Evolutionary conservation across 64 coral and sea anemone species (phyloP), one percentile per base, ranked within the genome.

Genomic region (Montipora capricornis): DNA sequence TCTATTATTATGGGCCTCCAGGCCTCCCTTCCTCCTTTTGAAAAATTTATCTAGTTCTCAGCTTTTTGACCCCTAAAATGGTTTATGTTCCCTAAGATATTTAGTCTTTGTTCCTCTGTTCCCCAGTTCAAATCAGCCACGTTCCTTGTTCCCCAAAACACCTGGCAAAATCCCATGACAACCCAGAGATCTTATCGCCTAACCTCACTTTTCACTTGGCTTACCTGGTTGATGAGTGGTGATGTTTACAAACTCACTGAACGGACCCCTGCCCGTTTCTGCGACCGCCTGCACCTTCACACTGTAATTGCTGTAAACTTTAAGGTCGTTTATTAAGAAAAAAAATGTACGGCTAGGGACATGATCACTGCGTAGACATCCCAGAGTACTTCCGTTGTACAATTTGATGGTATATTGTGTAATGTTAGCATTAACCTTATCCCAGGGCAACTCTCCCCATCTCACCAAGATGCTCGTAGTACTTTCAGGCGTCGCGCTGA

Each of bases 151-250:
- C 29, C 29, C 29, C 29, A 1, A 37, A 37, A 37, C 29, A 1
- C 29, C 29, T 29, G 29, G 29, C 29, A 29, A 29, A 29, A 29
- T 29, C 29, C 1, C 29, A 37, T 37, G 29, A 1, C 29, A 1
- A 37, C 29, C 29, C 1, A 37, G 29, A 37, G 29, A 37, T 37
- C 29, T 37, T 37, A 37, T 37, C 29, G 29, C 29, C 29, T 37
- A 1, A 37, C 29, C 29, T 37, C 29, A 37, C 29, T 37, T 37
- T 37, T 4, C 52, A 55, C 52, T 11, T 0, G 2, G 12, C 29
- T 37, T 1, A 93, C 91, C 91, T 93, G 71, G 71, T 22, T 59
- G 14, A 26, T 77, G 70, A 24, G 91, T 93, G 17, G 91, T 77
- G 3, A 58, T 66, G 62, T 86, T 77, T n/a, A 44, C 1, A 14